A percentile compares a stretch with the other conserved stretches of the same genome.
Evolutionary conservation across 2,797 vertebrate genomes (phyloP).

Genomic region (Danio choprae): DNA sequence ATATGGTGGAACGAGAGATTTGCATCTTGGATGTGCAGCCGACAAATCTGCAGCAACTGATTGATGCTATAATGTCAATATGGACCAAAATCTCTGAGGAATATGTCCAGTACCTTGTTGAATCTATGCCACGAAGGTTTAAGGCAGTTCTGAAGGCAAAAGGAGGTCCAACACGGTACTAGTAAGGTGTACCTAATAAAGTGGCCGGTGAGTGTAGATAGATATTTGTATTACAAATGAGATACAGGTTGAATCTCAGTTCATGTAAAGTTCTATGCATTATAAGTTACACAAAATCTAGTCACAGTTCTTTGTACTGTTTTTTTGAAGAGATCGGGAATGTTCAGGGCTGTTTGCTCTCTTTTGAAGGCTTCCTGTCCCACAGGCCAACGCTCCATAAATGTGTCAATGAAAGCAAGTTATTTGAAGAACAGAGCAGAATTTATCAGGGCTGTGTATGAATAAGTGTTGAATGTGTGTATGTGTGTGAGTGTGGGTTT

Average conservation of each 20-base stretch:
- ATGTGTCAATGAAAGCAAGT: constrained; percentile 81
- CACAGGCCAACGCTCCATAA: constrained; percentile 70
- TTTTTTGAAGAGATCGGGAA: constrained; percentile 65
- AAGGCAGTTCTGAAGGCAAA: no score
- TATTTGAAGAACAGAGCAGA: constrained; percentile 78
- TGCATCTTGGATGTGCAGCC: no score
- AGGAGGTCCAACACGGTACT: no score
- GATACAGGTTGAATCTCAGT: not conserved
- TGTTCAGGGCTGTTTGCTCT: constrained; percentile 70
- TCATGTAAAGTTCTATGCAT: not conserved
- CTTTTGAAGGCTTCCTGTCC: constrained; percentile 81
- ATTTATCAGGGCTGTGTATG: constrained; percentile 65
- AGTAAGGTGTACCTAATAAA: no score
- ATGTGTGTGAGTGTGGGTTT: constrained; percentile 4
- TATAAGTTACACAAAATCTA: not conserved
- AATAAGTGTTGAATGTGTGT: not conserved
- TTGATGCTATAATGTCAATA: no score
- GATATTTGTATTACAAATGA: not conserved
- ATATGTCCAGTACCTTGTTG: no score
- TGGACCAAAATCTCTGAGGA: no score
- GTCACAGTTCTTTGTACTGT: no score
- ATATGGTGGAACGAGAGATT: no score
- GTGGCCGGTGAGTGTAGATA: no score
- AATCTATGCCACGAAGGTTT: no score
- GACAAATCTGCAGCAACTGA: no score